phyloP scores from a whole-genome alignment of 2,888 invertebrate genomes.

The Cartodere bifasciata region DNA sequence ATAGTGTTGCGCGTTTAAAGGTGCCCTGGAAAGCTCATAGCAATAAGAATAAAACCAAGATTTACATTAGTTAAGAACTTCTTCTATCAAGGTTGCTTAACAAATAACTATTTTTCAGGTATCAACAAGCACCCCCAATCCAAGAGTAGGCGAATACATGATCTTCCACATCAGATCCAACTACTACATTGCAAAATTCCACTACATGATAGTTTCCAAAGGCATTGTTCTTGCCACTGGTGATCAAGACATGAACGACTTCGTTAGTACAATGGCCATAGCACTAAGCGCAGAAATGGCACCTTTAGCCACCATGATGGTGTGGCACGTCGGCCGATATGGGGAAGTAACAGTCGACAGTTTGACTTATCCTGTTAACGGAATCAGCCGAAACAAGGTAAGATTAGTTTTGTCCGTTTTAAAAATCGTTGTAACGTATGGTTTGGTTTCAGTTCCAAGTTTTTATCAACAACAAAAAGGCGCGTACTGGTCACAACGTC shows the following conservation, averaged over 20 bases:
- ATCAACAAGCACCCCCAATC: conserved; percentile 68
- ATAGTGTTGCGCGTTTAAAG: no score
- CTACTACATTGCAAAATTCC: conserved; percentile 78
- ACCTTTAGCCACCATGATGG: conserved; percentile 80
- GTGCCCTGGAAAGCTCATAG: no score
- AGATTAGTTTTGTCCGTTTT: conserved; percentile 14
- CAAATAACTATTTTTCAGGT: no score
- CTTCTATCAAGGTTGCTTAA: no score
- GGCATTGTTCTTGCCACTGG: conserved; percentile 79
- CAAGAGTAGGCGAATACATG: conserved; percentile 82
- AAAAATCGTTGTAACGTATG: background rate
- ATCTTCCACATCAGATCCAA: conserved; percentile 89
- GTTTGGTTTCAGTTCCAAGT: conserved; percentile 54
- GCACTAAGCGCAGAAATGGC: conserved; percentile 82
- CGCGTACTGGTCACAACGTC: conserved; percentile 82
- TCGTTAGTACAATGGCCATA: conserved; percentile 67
- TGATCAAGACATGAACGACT: conserved; percentile 70
- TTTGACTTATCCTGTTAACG: conserved; percentile 92
- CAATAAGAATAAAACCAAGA: no score
- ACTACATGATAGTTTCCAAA: conserved; percentile 85
- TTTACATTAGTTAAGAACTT: no score
- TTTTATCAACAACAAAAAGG: conserved; percentile 83
- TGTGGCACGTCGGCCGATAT: conserved; percentile 72
- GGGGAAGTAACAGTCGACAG: conserved; percentile 86
- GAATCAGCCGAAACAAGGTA: conserved; percentile 83